phyloP scores from a whole-genome alignment of 2,888 invertebrate species.

The Drosophila fulvimacula region DNA sequence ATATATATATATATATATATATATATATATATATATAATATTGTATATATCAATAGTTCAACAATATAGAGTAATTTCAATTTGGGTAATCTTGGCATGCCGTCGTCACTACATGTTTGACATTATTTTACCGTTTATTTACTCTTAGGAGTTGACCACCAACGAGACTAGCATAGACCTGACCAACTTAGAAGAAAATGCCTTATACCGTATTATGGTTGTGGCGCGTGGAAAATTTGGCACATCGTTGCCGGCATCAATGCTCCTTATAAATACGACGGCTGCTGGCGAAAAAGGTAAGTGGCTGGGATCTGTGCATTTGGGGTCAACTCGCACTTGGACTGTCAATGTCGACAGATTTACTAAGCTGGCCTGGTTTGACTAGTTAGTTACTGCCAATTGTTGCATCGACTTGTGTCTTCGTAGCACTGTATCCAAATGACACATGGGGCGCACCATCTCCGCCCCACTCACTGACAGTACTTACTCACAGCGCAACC shows the following conservation, averaged over 20 bases:
- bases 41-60: too few species aligned
- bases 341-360: constrained; percentile 33
- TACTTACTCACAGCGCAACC: constrained; percentile 92
- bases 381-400: neutral
- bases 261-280: constrained; percentile 89
- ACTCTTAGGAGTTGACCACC: constrained; percentile 88
- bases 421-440: constrained; percentile 35
- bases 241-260: constrained; percentile 92
- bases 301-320: constrained; percentile 30
- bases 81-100: neutral
- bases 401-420: neutral
- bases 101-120: neutral
- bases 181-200: constrained; percentile 88
- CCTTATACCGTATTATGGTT: constrained; percentile 92
- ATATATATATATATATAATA: too few species aligned
- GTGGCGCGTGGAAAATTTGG: constrained; percentile 91
- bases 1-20: too few species aligned
- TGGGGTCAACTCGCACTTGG: constrained; percentile 35
- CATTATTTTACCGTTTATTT: constrained; percentile 50
- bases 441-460: constrained; percentile 89
- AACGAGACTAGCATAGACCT: constrained; percentile 88
- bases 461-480: constrained; percentile 92
- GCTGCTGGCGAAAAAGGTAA: constrained; percentile 70
- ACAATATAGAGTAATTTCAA: neutral
- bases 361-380: neutral